Evolutionary conservation across 92 coral and sea anemone species (phyloP).

Genomic region (Virgularia gustaviana): DNA sequence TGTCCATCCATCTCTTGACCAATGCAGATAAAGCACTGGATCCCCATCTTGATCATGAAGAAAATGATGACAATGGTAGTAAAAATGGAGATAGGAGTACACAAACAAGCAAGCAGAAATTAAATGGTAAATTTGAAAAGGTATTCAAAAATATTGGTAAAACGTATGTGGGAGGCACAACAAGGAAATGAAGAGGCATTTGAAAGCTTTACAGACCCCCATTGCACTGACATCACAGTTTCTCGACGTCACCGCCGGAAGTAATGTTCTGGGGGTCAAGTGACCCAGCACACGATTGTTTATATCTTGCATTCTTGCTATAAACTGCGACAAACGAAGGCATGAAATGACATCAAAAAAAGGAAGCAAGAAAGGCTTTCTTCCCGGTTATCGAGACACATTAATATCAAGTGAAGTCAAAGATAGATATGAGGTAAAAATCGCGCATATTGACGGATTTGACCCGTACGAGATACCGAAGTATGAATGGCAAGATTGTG

Average conservation of each 20-base stretch:
- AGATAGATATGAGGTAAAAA: not conserved
- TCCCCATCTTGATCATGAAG: not conserved
- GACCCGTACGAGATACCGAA: slow-evolving; percentile 51
- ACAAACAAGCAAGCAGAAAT: slow-evolving; percentile 23
- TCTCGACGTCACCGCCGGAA: not conserved
- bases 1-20: slow-evolving; percentile 27
- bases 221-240: no score
- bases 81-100: not conserved
- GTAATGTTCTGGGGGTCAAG: not conserved
- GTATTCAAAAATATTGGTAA: slow-evolving; percentile 37
- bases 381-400: not conserved
- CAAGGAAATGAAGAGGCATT: slow-evolving; percentile 25
- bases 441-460: not conserved
- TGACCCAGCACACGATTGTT: not conserved
- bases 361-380: not conserved
- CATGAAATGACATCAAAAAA: no score
- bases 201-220: slow-evolving; percentile 17
- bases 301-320: no score
- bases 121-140: slow-evolving; percentile 46
- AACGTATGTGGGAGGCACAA: slow-evolving; percentile 55
- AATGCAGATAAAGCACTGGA: slow-evolving; percentile 24
- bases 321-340: no score
- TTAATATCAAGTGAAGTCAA: not conserved
- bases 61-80: not conserved
- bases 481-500: slow-evolving; percentile 38